These are phyloP conservation scores for Nephila pilipes DNA, from an alignment of 1,140 invertebrate genomes.

Conservation along the genomic window DNA sequence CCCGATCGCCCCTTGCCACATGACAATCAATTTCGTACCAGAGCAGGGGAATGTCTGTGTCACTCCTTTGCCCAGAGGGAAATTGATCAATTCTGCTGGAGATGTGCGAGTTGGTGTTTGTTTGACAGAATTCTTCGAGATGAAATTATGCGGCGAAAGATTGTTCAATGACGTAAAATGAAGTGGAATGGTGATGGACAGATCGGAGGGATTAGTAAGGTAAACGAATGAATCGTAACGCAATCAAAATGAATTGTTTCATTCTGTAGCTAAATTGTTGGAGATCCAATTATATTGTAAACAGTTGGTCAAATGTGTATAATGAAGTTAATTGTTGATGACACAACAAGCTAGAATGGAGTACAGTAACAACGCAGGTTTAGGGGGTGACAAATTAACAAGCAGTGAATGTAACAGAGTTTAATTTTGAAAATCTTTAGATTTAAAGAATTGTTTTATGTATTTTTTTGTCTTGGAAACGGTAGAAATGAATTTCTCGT, in stretches of 20 bases:
- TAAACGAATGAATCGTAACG: neutral
- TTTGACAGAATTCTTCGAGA: neutral
- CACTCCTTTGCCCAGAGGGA: conserved; percentile 1
- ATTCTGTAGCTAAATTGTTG: neutral
- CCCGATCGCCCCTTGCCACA: conserved; percentile 50
- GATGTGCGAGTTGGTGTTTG: neutral
- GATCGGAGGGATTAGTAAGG: neutral
- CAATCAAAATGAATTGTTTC: neutral
- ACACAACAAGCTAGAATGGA: too few relatives aligned
- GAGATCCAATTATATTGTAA: too few relatives aligned
- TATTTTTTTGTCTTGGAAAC: too few relatives aligned
- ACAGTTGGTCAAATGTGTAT: too few relatives aligned
- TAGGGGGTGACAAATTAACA: too few relatives aligned
- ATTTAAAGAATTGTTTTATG: too few relatives aligned
- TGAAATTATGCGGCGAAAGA: neutral
- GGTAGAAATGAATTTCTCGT: too few relatives aligned
- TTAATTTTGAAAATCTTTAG: too few relatives aligned
- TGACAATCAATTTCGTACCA: conserved; percentile 47
- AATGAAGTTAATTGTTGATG: too few relatives aligned
- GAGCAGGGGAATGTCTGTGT: conserved; percentile 13
- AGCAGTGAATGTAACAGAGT: too few relatives aligned
- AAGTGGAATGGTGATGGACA: neutral
- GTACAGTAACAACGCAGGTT: too few relatives aligned
- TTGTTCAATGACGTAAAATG: neutral
- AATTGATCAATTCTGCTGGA: conserved; percentile 47